Percentiles rank a stretch among this genome's conserved stretches.
Evolutionary conservation across 2,888 invertebrate species (phyloP).

Genomic region (Pyrocoelia pectoralis): DNA sequence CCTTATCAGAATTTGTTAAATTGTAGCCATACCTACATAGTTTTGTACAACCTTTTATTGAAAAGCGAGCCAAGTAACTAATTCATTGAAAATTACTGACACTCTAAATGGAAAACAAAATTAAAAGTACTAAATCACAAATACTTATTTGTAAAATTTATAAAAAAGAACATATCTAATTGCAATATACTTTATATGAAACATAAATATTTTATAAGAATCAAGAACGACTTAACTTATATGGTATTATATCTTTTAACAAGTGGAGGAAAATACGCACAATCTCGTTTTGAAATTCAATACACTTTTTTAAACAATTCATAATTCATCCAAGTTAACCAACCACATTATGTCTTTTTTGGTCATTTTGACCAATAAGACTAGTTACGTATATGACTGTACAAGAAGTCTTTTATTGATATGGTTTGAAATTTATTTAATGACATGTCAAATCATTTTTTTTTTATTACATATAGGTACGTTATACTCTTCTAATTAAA

Average conservation of each 20-base stretch:
- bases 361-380: conserved; percentile 35
- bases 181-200: conserved; percentile 19
- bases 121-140: background rate
- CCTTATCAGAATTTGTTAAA: conserved; percentile 32
- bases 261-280: conserved; percentile 9
- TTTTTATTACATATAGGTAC: background rate
- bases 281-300: conserved; percentile 26
- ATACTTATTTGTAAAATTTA: background rate
- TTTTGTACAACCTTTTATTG: background rate
- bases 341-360: conserved; percentile 23
- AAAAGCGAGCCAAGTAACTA: background rate
- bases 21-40: conserved; percentile 18
- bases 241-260: conserved; percentile 21
- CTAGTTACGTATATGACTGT: conserved; percentile 22
- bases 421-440: background rate
- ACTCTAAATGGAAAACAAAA: background rate
- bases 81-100: conserved; percentile 1
- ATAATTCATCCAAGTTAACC: conserved; percentile 34
- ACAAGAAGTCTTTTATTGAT: background rate
- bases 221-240: conserved; percentile 20
- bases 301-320: conserved; percentile 33
- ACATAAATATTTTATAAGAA: conserved; percentile 33
- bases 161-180: conserved; percentile 15
- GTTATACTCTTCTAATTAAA: too few species aligned
- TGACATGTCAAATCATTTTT: background rate